Percentiles rank a stretch among this genome's conserved stretches.
phyloP scores from a whole-genome alignment of 2,888 invertebrate species.

The Phalera bucephala region DNA sequence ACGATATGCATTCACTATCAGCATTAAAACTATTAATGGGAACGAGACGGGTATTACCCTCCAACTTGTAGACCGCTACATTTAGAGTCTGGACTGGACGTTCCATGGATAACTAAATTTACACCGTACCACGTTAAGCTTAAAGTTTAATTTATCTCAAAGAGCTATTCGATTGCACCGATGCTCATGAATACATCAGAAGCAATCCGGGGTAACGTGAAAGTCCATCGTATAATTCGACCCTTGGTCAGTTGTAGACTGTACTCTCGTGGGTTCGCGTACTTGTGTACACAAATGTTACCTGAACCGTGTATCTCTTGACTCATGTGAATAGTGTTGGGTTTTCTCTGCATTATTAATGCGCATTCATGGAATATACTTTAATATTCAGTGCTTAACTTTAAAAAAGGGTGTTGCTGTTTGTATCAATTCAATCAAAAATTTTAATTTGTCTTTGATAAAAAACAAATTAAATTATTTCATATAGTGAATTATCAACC shows the following conservation, averaged over 20 bases:
- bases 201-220: constrained; percentile 28
- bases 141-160: constrained; percentile 27
- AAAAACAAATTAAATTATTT: too few species aligned
- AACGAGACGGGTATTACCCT: constrained; percentile 31
- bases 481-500: too few species aligned
- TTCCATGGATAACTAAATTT: constrained; percentile 21
- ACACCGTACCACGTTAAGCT: constrained; percentile 15
- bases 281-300: too few species aligned
- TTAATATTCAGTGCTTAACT: too few species aligned
- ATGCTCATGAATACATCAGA: constrained; percentile 42
- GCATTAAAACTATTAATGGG: constrained; percentile 33
- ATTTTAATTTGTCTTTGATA: too few species aligned
- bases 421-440: too few species aligned
- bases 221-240: constrained; percentile 40
- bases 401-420: too few species aligned
- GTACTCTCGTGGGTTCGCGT: constrained; percentile 21
- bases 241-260: constrained; percentile 29
- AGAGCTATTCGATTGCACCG: constrained; percentile 15
- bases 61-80: constrained; percentile 26
- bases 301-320: background rate
- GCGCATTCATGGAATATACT: background rate
- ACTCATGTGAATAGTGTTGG: background rate
- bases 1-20: background rate
- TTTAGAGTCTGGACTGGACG: constrained; percentile 6
- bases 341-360: background rate